Percentiles rank a stretch among this genome's conserved stretches.
Evolutionary conservation across 2,797 vertebrate species (phyloP).

Genomic region (Gastrophryne carolinensis): DNA sequence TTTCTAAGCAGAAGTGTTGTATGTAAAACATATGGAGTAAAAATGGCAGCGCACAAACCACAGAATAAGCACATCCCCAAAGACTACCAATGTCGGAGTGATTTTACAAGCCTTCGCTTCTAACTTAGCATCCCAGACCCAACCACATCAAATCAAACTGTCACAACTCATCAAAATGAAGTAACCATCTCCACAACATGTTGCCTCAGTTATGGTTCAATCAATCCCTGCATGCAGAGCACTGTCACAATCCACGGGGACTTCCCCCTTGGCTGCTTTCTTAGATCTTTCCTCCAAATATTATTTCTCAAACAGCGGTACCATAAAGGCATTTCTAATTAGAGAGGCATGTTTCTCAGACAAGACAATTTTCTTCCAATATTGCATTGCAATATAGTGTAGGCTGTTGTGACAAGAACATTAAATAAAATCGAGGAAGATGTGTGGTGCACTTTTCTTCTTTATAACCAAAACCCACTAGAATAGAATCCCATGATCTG

Average conservation of each 20-base stretch:
- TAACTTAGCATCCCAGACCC: background rate
- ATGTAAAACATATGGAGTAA: conserved; percentile 2
- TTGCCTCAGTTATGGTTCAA: conserved; percentile 29
- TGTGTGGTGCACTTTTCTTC: background rate
- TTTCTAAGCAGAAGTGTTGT: background rate
- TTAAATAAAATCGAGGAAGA: conserved; percentile 28
- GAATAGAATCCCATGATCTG: conserved; percentile 26
- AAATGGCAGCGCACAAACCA: background rate
- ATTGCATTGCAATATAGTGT: background rate
- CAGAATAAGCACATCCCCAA: conserved; percentile 5
- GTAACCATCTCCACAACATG: conserved; percentile 31
- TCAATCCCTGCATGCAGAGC: conserved; percentile 32
- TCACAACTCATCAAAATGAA: conserved; percentile 33
- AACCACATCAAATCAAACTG: conserved; percentile 33
- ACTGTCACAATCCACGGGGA: conserved; percentile 32
- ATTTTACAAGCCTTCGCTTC: conserved; percentile 19
- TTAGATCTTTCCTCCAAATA: conserved; percentile 33
- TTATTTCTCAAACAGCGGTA: conserved; percentile 12
- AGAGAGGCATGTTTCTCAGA: conserved; percentile 5
- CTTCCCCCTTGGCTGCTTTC: conserved; percentile 24
- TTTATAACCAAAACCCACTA: conserved; percentile 35
- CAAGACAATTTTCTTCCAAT: conserved; percentile 23
- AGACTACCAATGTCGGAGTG: conserved; percentile 12
- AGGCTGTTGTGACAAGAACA: conserved; percentile 44
- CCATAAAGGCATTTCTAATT: conserved; percentile 18